Evolutionary conservation across 1,140 invertebrate species (phyloP), one percentile per base, ranked within the genome.

Genomic region (Batillaria attramentaria): DNA sequence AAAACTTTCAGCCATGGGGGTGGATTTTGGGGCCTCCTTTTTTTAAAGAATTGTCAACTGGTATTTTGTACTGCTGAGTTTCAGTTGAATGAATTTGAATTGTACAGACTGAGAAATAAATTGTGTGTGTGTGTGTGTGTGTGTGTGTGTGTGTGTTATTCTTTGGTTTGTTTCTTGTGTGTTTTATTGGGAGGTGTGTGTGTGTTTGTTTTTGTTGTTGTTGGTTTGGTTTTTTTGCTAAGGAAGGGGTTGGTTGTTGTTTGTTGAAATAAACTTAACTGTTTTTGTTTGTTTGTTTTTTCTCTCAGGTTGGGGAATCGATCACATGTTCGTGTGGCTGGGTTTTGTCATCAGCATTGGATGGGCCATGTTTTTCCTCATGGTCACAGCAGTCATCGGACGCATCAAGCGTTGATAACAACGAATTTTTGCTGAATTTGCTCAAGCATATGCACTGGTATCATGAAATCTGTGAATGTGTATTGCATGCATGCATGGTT

Each of bases 341-440:
- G 97, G 97, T 18, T 98, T 96, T 87, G 91, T 97, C 3, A 94
- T 96, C 33, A 97, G 96, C 0, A 92, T 96, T n/a, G 92, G 93
- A 18, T 98, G 97, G 97, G 79, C 83, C 33, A 72, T 80, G 3
- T 90, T 96, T n/a, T 96, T 98, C 89, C 92, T 98, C 83, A 93
- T 95, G 43, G 93, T 97, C 74, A 97, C 96, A 84, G 92, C 96
- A 13, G 79, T 89, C 70, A 85, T 87, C n/a, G 82, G 89, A 13
- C 81, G 82, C 70, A 79, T 87, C 39, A 79, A 76, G 31, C 72
- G 79, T 31, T 84, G 70, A 72, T 68, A 8, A 54, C 33, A 16
- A 28, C 46, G 16, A 10, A 10, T n/a, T 10, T 16, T 28, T 13
- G 18, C 13, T 31, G 13, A 65, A 13, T 8, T 31, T 20, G 60